Base-by-base conservation (phyloP, 1,140 invertebrate species). In the Ganaspis sp. region DNA sequence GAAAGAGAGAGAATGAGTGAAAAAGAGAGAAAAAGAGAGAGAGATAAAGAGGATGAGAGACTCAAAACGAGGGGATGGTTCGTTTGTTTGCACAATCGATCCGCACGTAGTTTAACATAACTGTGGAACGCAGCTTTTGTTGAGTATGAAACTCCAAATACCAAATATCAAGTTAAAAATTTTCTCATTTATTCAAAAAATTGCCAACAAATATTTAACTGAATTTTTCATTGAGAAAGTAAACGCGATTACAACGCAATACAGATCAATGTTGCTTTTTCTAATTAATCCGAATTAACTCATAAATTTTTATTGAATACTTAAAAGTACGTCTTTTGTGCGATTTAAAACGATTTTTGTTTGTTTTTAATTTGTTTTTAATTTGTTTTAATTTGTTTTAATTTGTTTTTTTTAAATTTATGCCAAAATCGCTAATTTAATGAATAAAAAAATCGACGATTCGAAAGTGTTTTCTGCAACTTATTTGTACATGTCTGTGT, bases 51-150 rank as follows among this genome's bases (percentile, higher is more conserved):
- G 53, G 53, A 58, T 58, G 26, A 64, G 58, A 64, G 58, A 64
- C 12, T 64, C 23, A 29, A 64, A 64, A 34, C 58, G 58, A 64
- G 75, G 73, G 76, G 71, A 69, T 42, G 26, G 29, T 80, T 76
- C 26, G 79, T 77, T 69, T 87, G 85, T 86, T 87, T 86, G 85
- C 79, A 82, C 83, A 85, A 87, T 86, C 85, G 85, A 87, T 85
- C 84, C 77, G 74, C 82, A 81, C 79, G 77, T 81, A 83, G 80
- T 86, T 87, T 85, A 83, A 85, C 81, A 84, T 80, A 80, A 80
- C 79, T 77, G 75, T 75, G 72, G 75, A 70, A 77, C 75, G 77
- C 74, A 29, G 75, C 58, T 38, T 49, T 49, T 70, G 69, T 70
- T 42, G 19, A 70, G 38, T 77, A 71, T 76, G 38, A 64, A 64